Base-by-base conservation (phyloP, 1,140 invertebrate genomes). In the Epicauta chinensis region DNA sequence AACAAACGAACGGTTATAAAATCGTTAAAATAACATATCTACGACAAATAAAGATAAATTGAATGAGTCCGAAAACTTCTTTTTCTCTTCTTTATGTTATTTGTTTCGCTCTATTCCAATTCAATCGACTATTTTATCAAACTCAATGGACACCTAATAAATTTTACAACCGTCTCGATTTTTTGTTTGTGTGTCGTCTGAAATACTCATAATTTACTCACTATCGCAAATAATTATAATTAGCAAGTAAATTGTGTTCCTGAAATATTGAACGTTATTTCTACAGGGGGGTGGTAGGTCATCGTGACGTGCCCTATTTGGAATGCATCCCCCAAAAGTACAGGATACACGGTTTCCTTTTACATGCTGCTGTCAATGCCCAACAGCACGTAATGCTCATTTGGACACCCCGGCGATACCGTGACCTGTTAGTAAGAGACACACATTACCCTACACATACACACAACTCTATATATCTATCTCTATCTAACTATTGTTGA, bases 271-370 rank as follows among this genome's bases (percentile, higher is more conserved):
- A 23, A 23, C 23, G 23, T 23, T 23, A 7, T 23, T n/a, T n/a
- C n/a, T n/a, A n/a, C n/a, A n/a, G 11, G 45, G 11, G 16, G 45
- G 34, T 29, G 46, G 36, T 36, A 31, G 46, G 46, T 49, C 46
- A 50, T 32, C 51, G 51, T 58, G 56, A 58, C 56, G 46, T 54
- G 51, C 56, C 56, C 50, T 51, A 53, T 58, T 58, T 51, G 46
- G 54, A 58, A 58, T 58, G 56, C 56, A 58, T 58, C 53, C 56
- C 56, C 56, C 47, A 49, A 58, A n/a, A 58, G 47, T 58, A 54
- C 56, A 51, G 56, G 56, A 54, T 58, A 58, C 56, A 58, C 51
- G 56, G 56, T 58, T 58, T 58, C 56, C 56, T 58, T 58, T 58
- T 58, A 58, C 56, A 58, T 30, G 56, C 51, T 30, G 56, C 51